Evolutionary conservation across 2,113 vertebrate genomes (phyloP), one percentile per base, ranked within the genome.

Genomic region (Cardinalis cardinalis): DNA sequence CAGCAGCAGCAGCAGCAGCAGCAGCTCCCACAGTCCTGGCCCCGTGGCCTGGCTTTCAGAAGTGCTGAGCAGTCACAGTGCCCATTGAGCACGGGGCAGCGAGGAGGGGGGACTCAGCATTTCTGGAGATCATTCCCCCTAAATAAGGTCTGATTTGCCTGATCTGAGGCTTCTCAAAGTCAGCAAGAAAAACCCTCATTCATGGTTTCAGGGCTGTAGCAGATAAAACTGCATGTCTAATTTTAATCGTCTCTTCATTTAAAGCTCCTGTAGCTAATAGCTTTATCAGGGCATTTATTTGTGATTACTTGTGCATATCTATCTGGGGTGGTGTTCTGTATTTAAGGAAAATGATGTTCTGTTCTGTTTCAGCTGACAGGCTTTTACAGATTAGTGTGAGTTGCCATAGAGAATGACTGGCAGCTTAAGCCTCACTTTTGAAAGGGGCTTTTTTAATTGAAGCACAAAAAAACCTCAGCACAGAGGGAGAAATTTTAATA

Each of bases 401-500:
- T 92, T 93, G 83, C 93, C 31, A 28, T 69, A 70, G 79, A 79
- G 91, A 88, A 72, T 79, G 89, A 83, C 36, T 92, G 88, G 70
- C 75, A 88, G 91, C 72, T 90, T 55, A 36, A 65, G 68, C 72
- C 25, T 41, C 55, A 44, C 66, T 94, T 93, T 58, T 48, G 18
- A 76, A 64, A 86, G 63, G 55, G 63, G 58, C 18, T 93, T 90
- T 40, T n/a, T 73, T 75, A 93, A 46, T 65, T 25, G 72, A n/a
- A 73, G 38, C 3, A 2, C 21, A 23, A 82, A 68, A 60, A 31
- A 12, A 7, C 15, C 9, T 3, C 26, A 56, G 38, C 8, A 3
- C 4, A 40, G 36, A 71, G 44, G 21, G 61, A 58, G 41, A 41
- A 85, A 38, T 20, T 55, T 24, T 46, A 77, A 60, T 51, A 79